Base-by-base conservation (phyloP, 1,140 invertebrate species). In the Brachionus koreanus region DNA sequence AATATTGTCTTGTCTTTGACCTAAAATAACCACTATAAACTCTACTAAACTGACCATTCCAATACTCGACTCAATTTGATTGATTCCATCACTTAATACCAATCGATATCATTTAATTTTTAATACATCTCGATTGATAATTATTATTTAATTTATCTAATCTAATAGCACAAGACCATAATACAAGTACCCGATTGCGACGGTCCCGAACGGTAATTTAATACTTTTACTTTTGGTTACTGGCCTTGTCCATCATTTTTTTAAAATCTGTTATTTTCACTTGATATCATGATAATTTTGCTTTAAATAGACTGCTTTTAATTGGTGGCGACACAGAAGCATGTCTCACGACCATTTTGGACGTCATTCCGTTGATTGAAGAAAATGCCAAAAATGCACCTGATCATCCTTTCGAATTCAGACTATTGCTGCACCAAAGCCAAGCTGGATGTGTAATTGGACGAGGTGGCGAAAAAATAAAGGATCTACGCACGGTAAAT, bases 151-250 rank as follows among this genome's bases (percentile, higher is more conserved):
- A 46, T 25, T 29, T 49, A 29, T 76, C 42, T 49, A 37, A 79
- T n/a, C 33, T 57, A 86, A 85, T 87, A 90, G 94, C 97, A 95
- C 94, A 96, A 97, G 94, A 95, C 95, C 92, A 95, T 93, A 92
- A 95, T 98, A 91, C 95, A 94, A 92, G 95, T 98, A 92, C 95
- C 96, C 91, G 96, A 98, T 94, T 97, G 95, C 92, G 94, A 94
- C 91, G 95, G 95, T 92, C 95, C 96, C 91, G 96, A 97, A 96
- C 94, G 96, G 94, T 95, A 87, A 84, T 77, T 63, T 49, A 82
- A 43, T 82, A 43, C 42, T 42, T 82, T 82, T 74, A 74, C 43
- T 74, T 39, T 39, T 74, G 39, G 43, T 25, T 69, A 35, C 37
- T 69, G 65, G 65, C 35, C 65, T 69, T 39, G 46, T 65, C 46